Percentiles rank a stretch among this genome's conserved stretches.
Conservation (phyloP, 2,888 invertebrate species). For the Magallana nippona region DNA sequence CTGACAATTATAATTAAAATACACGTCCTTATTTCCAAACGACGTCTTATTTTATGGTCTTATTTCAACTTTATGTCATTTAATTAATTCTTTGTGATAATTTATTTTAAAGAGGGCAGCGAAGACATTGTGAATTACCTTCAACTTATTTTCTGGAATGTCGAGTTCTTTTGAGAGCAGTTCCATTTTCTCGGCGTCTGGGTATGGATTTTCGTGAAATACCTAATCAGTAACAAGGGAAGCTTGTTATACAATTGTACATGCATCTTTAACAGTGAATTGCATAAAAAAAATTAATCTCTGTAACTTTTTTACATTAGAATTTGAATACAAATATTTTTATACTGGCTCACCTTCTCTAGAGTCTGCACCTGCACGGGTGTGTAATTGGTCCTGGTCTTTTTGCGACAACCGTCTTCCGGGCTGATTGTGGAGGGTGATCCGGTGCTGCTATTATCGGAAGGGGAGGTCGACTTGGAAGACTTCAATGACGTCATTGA, state of each 20-base stretch:
- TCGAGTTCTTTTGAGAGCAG: slow-evolving; percentile 60
- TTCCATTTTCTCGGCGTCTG: slow-evolving; percentile 66
- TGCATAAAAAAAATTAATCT: too few relatives aligned
- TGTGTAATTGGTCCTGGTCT: slow-evolving; percentile 65
- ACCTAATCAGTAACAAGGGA: slow-evolving; percentile 34
- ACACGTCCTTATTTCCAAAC: too few relatives aligned
- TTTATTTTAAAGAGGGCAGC: too few relatives aligned
- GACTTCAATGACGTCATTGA: slow-evolving; percentile 61
- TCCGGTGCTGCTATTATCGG: slow-evolving; percentile 47
- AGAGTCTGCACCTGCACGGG: slow-evolving; percentile 63
- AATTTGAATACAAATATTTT: too few relatives aligned
- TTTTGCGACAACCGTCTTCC: slow-evolving; percentile 57
- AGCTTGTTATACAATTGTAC: too few relatives aligned
- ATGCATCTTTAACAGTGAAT: too few relatives aligned
- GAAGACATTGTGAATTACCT: slow-evolving; percentile 53
- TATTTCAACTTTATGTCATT: too few relatives aligned
- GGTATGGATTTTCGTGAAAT: slow-evolving; percentile 67
- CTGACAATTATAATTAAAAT: background rate
- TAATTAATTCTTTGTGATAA: too few relatives aligned
- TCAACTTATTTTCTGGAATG: slow-evolving; percentile 64
- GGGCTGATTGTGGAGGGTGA: slow-evolving; percentile 53
- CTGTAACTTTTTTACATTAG: too few relatives aligned
- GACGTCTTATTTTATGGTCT: too few relatives aligned
- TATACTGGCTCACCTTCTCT: slow-evolving; percentile 46
- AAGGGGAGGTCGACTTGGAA: slow-evolving; percentile 46